Percentiles rank a stretch among this genome's conserved stretches.
phyloP scores from a whole-genome alignment of 1,140 invertebrate species.

The Pogonomyrmex barbatus region DNA sequence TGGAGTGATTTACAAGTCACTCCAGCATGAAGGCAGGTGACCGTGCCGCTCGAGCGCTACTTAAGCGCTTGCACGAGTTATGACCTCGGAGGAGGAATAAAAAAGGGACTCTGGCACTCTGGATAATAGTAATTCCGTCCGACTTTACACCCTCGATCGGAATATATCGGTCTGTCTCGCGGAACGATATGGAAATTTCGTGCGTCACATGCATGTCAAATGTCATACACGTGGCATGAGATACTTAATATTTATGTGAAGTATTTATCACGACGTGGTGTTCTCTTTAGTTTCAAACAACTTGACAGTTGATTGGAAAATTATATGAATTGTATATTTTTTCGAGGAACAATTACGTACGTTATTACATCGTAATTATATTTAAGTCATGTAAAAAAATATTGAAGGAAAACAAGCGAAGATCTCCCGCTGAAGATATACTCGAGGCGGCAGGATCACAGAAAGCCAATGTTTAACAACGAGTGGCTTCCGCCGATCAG shows the following conservation, averaged over 20 bases:
- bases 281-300: slow-evolving; percentile 24
- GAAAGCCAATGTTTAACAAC: slow-evolving; percentile 32
- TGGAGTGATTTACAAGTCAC: slow-evolving; percentile 85
- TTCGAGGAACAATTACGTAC: not conserved
- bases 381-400: slow-evolving; percentile 14
- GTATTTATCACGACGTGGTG: not conserved
- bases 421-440: slow-evolving; percentile 15
- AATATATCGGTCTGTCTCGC: not conserved
- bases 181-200: slow-evolving; percentile 41
- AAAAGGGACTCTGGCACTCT: slow-evolving; percentile 50
- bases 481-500: slow-evolving; percentile 8
- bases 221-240: not conserved
- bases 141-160: slow-evolving; percentile 34
- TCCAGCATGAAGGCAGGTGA: slow-evolving; percentile 85
- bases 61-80: slow-evolving; percentile 72
- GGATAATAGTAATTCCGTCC: slow-evolving; percentile 64
- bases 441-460: slow-evolving; percentile 17
- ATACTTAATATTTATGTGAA: slow-evolving; percentile 16
- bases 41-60: slow-evolving; percentile 81
- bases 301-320: slow-evolving; percentile 12
- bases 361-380: not conserved
- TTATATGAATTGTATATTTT: not conserved
- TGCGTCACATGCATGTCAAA: not conserved
- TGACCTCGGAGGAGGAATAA: slow-evolving; percentile 24
- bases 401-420: not conserved